Evolutionary conservation across 2,113 vertebrate genomes (phyloP).

Genomic region (Sorex araneus): DNA sequence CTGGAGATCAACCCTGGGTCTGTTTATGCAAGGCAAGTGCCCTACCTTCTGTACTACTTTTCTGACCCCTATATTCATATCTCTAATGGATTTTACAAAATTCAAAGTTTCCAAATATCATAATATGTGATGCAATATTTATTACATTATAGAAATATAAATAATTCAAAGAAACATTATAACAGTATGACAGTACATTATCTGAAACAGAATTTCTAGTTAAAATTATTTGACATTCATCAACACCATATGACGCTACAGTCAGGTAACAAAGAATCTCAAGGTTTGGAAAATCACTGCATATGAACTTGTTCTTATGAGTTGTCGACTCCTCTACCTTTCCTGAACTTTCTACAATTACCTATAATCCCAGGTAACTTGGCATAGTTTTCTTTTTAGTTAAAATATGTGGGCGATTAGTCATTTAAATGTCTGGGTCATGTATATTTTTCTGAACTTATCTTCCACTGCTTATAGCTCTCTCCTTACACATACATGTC

Average conservation of each 20-base stretch:
- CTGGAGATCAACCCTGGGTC: too few relatives aligned
- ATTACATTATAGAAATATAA: too few relatives aligned
- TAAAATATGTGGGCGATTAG: background rate
- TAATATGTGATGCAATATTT: too few relatives aligned
- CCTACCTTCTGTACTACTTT: too few relatives aligned
- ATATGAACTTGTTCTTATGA: background rate
- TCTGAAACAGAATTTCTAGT: background rate
- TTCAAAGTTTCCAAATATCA: background rate
- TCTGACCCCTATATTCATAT: too few relatives aligned
- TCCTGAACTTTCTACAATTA: background rate
- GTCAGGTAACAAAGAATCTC: background rate
- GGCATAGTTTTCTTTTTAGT: background rate
- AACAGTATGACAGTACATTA: background rate
- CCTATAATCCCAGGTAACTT: background rate
- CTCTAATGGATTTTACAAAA: background rate
- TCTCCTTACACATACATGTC: too few relatives aligned
- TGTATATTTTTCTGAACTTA: background rate
- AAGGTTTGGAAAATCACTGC: background rate
- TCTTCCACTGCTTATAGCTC: accelerated
- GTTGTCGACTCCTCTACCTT: background rate
- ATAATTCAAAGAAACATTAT: background rate
- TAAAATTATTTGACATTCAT: background rate
- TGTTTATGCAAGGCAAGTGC: too few relatives aligned
- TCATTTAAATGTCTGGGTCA: background rate
- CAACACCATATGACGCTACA: background rate